These are phyloP conservation scores for Caenorhabditis virilis DNA, from an alignment of 2,888 invertebrate genomes.

Conservation along the genomic window DNA sequence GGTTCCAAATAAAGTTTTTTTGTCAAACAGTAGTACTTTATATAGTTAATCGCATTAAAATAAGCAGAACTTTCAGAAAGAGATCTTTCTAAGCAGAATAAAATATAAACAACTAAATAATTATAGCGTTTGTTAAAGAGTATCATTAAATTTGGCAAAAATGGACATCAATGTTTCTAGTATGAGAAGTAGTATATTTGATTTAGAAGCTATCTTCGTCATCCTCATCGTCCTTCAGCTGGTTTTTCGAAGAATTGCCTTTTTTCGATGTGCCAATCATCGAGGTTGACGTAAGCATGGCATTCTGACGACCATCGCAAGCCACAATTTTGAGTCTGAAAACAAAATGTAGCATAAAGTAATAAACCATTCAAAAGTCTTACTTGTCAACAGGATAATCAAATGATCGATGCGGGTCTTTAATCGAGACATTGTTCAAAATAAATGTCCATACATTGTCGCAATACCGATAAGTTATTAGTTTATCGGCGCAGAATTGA, in stretches of 20 bases:
- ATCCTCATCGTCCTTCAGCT: neutral
- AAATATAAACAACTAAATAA: neutral
- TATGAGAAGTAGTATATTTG: too few relatives aligned
- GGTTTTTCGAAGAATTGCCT: conserved; percentile 9
- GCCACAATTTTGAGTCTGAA: conserved; percentile 90
- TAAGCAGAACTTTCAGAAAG: too few relatives aligned
- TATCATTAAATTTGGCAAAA: neutral
- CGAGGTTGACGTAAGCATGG: conserved; percentile 1
- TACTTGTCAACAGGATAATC: conserved; percentile 31
- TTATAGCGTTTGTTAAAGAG: too few relatives aligned
- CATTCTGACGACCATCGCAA: conserved; percentile 79
- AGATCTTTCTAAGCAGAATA: too few relatives aligned
- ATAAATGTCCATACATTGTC: conserved; percentile 99
- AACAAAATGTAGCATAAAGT: neutral
- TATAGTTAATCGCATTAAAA: too few relatives aligned
- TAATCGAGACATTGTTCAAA: conserved; percentile 94
- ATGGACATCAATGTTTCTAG: neutral
- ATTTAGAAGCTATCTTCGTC: too few relatives aligned
- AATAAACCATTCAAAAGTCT: neutral
- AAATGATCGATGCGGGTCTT: conserved; percentile 69
- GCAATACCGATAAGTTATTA: conserved; percentile 81
- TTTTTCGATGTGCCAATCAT: too few relatives aligned
- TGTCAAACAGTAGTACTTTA: too few relatives aligned
- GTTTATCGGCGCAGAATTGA: conserved; percentile 78
- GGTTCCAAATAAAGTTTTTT: too few relatives aligned